Evolutionary conservation across 2,113 vertebrate species (phyloP).

Genomic region (Nycticebus coucang): DNA sequence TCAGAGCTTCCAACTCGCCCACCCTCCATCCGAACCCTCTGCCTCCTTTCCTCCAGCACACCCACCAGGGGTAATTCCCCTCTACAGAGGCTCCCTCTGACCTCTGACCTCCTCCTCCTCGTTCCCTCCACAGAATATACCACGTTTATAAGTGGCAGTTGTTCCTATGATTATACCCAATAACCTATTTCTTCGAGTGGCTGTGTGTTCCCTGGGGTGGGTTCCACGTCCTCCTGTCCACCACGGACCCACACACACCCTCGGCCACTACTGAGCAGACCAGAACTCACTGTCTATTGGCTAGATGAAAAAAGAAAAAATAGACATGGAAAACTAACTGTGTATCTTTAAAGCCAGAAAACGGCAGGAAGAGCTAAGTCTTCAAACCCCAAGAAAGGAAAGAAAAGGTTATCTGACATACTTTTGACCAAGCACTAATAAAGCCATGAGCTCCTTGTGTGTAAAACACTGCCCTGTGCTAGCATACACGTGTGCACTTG

Average conservation of each 20-base stretch:
- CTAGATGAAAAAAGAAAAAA: neutral
- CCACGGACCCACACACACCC: neutral
- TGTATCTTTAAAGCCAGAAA: constrained; percentile 21
- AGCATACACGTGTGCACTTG: neutral
- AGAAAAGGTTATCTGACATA: neutral
- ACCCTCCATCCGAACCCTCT: neutral
- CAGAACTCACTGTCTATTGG: neutral
- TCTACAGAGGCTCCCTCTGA: neutral
- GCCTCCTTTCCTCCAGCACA: too few species aligned
- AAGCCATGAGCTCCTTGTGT: neutral
- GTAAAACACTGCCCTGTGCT: neutral
- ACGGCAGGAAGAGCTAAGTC: neutral
- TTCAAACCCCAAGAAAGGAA: neutral
- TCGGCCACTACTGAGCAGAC: neutral
- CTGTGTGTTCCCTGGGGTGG: neutral
- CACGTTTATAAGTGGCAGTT: neutral
- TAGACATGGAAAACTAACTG: neutral
- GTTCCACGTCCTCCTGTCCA: neutral
- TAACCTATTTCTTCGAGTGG: neutral
- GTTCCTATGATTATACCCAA: neutral
- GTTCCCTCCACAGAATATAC: neutral
- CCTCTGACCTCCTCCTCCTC: neutral
- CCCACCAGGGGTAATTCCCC: neutral
- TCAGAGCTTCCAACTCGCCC: neutral
- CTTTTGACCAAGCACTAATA: neutral